A percentile compares a stretch with the other conserved stretches of the same genome.
These are phyloP conservation scores for Anguilla rostrata DNA, from an alignment of 2,113 vertebrate species.

Conservation along the genomic window DNA sequence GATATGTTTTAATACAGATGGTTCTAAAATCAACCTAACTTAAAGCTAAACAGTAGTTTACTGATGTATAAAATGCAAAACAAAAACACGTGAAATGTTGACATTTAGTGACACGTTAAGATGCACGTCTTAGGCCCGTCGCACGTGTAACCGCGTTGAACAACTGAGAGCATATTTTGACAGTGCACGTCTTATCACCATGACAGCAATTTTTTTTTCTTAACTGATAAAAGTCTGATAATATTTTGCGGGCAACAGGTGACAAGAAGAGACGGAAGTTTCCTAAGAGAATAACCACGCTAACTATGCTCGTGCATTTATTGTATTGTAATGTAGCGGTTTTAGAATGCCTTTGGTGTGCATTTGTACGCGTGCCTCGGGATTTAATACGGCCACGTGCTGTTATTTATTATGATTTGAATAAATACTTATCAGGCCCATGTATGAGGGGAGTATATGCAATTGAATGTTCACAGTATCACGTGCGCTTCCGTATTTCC, in stretches of 20 bases:
- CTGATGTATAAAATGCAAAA: not conserved
- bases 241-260: conserved; percentile 20
- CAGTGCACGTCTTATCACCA: not conserved
- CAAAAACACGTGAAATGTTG: not conserved
- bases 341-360: not conserved
- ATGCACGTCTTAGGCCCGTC: not conserved
- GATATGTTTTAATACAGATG: not conserved
- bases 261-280: not conserved
- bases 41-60: not conserved
- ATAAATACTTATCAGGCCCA: not conserved
- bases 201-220: not conserved
- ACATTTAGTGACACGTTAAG: not conserved
- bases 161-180: not conserved
- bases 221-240: not conserved
- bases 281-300: not conserved
- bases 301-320: not conserved
- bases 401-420: not conserved
- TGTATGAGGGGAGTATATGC: not conserved
- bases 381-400: not conserved
- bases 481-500: not conserved
- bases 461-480: not conserved
- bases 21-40: not conserved
- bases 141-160: not conserved
- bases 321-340: not conserved
- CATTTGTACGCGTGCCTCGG: not conserved